Evolutionary conservation across 64 coral and sea anemone genomes (phyloP), one percentile per base, ranked within the genome.

Genomic region (Actinia tenebrosa): DNA sequence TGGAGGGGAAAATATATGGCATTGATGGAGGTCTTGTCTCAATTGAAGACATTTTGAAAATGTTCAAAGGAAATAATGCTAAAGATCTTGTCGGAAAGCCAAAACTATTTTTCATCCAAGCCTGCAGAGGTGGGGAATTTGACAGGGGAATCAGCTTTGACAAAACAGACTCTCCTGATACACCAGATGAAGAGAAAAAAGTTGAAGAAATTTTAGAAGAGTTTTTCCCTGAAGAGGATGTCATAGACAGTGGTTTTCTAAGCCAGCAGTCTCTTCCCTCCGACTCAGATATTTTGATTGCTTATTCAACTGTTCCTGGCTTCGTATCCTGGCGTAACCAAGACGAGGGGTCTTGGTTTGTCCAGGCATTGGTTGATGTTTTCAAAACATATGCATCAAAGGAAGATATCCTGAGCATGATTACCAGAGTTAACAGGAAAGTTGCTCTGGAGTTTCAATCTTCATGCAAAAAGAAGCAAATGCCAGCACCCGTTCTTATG

Each of bases 331-430:
- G 97, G 97, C 91, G 93, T 11, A 60, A 99, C 66, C 88, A 89
- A 54, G 53, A 91, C 23, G 92, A 99, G 60, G 97, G 97, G 46
- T 99, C 97, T 0, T 99, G 97, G 97, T 99, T 99, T 84, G 87
- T 99, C 7, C 97, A 99, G 56, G 97, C 97, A 8, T 43, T 99
- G 54, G 88, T 90, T 79, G 93, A 99, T 71, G 90, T 99, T 16
- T 95, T 99, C 44, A 93, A 63, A 45, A 52, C 78, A n/a, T 88
- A 95, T 16, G 87, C 97, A 23, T 53, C 26, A 63, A 64, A 50
- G 56, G 97, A 99, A 88, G 97, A 99, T 92, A 84, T 99, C 44
- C 90, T 95, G 47, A 99, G 91, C 69, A 99, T 99, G 97, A 75
- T 99, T 44, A 71, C 95, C 42, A 90, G 87, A 77, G 91, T 99